These are phyloP conservation scores for Agriopis marginaria DNA, from an alignment of 2,888 invertebrate species.

Conservation along the genomic window DNA sequence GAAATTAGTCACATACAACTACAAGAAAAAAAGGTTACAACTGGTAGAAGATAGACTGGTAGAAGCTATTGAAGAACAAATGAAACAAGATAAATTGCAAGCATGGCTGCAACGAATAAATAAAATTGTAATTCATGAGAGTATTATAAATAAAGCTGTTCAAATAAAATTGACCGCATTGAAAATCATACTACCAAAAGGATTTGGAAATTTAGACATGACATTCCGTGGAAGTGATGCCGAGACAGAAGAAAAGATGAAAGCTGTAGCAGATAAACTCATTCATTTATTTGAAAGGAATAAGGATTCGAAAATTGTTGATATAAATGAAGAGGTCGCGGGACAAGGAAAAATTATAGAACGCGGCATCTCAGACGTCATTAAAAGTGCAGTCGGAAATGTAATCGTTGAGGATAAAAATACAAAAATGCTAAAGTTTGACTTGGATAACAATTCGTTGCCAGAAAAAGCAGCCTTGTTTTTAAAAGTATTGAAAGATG, in stretches of 20 bases:
- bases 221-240: constrained; percentile 11
- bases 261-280: constrained; percentile 34
- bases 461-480: constrained; percentile 49
- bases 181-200: constrained; percentile 48
- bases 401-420: constrained; percentile 47
- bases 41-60: constrained; percentile 41
- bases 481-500: constrained; percentile 38
- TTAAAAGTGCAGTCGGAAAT: constrained; percentile 58
- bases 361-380: constrained; percentile 49
- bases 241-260: constrained; percentile 34
- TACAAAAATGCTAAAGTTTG: constrained; percentile 48
- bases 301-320: constrained; percentile 39
- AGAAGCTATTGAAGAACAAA: constrained; percentile 11
- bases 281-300: constrained; percentile 28
- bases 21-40: constrained; percentile 33
- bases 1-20: constrained; percentile 42
- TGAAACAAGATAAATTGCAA: constrained; percentile 19
- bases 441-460: constrained; percentile 35
- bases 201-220: too few species aligned
- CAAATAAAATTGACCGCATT: constrained; percentile 41
- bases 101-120: constrained; percentile 44
- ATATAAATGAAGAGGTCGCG: constrained; percentile 48
- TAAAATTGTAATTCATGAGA: constrained; percentile 43
- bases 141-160: constrained; percentile 48
- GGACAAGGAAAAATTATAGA: constrained; percentile 46